Evolutionary conservation across 2,888 invertebrate species (phyloP), one percentile per base, ranked within the genome.

Genomic region (Pteria penguin): DNA sequence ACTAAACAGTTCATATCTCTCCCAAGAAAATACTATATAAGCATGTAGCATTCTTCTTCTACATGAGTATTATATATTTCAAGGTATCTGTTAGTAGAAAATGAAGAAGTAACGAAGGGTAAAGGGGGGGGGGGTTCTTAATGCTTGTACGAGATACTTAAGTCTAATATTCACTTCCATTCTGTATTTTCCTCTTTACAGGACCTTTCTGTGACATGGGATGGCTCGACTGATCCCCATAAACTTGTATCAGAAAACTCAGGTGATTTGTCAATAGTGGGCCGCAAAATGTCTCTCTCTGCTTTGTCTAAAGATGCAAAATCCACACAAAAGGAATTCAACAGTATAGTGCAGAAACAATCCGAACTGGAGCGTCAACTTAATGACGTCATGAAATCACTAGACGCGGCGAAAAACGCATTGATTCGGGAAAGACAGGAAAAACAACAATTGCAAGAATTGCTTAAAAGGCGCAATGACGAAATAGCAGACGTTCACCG

Each of bases 361-460:
- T 77, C 82, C 4, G 85, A 85, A 68, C 72, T 85, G 26, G 85
- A 85, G 61, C 81, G 81, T 58, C 85, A 85, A 33, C 72, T 85
- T 2, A 71, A 78, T 11, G 83, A 85, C 33, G 85, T 85, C 11
- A 82, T 85, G 83, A 82, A 80, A 62, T 82, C 85, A 5, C 67
- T 85, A n/a, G 83, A 85, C 58, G 77, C 69, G 8, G 85, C 85
- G n/a, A 85, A 81, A 67, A 83, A 85, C 58, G 82, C 83, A 71
- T 57, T 85, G 24, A 82, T 83, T 62, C 76, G 80, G 18, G 85
- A 85, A 66, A 65, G 83, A 55, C 82, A 85, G 32, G 85, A 85
- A 62, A 85, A 85, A 57, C 62, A 81, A 4, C 74, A 79, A 8
- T 75, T 85, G 0, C 70, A 78, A 33, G 82, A 85, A 54, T 82